Evolutionary conservation across 2,888 invertebrate genomes (phyloP).

Genomic region (Danaus chrysippus): DNA sequence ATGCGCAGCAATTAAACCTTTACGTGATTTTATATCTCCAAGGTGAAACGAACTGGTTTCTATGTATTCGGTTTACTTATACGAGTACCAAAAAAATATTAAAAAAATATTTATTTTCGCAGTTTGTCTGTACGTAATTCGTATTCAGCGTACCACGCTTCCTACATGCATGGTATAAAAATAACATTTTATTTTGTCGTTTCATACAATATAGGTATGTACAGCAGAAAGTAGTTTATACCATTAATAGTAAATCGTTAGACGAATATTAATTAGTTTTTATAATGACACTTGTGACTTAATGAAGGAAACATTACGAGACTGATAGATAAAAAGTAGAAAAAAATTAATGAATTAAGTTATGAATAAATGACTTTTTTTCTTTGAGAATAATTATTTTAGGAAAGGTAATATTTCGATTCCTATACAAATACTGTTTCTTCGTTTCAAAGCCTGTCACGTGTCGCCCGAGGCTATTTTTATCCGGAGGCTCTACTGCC

Average conservation of each 20-base stretch:
- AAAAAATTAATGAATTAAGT: too few species aligned
- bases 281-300: too few species aligned
- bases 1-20: slow-evolving; percentile 30
- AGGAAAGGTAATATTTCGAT: too few species aligned
- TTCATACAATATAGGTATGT: neutral
- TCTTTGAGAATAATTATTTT: too few species aligned
- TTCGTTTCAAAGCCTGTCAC: slow-evolving; percentile 16
- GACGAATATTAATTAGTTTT: too few species aligned
- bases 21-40: slow-evolving; percentile 8
- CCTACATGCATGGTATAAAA: neutral
- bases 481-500: slow-evolving; percentile 25
- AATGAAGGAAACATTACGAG: too few species aligned
- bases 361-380: too few species aligned
- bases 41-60: slow-evolving; percentile 10
- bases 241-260: too few species aligned
- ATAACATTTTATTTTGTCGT: neutral
- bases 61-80: neutral
- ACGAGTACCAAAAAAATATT: too few species aligned
- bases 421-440: slow-evolving; percentile 5
- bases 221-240: too few species aligned
- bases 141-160: neutral
- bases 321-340: too few species aligned
- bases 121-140: neutral
- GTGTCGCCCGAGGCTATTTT: slow-evolving; percentile 29
- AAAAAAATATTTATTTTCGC: too few species aligned